Evolutionary conservation across 2,113 vertebrate genomes (phyloP), one percentile per base, ranked within the genome.

Genomic region (Platysternon megacephalum): DNA sequence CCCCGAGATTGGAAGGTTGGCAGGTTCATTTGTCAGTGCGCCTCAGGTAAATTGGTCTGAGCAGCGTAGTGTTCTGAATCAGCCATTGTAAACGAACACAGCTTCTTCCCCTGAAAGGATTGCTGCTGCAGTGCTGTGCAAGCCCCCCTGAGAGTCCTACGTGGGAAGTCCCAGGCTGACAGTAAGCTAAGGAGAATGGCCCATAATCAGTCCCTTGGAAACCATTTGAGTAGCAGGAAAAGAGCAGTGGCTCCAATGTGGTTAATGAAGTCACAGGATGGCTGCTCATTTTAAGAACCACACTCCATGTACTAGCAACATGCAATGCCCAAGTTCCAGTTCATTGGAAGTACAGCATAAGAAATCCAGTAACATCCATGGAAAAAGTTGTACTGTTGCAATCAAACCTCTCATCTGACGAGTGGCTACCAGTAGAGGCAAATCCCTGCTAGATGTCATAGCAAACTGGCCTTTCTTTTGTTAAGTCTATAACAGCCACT

Each of bases 391-490:
- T 44, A 39, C 55, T 61, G 10, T 17, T 14, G 28, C 72, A 79
- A 22, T 39, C 72, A 61, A 44, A 84, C 12, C 29, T 68, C 51
- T 11, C 46, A 46, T 39, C 55, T n/a, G 72, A 2, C 1, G 74
- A 11, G 11, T 1, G 1, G 55, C 1, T 22, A 11, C n/a, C 17
- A 8, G 53, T n/a, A 84, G 6, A 35, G 19, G 5, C 28, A 53
- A 88, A 51, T 2, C 2, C 35, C n/a, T 61, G 35, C 65, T 26
- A 53, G 21, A 2, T 3, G 28, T 19, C 35, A 46, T 39, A 32
- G 39, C 13, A 19, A 32, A 26, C 14, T 32, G 16, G 39, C 39
- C 81, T 82, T 82, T 42, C 26, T 44, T 53, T 44, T 19, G 39
- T 8, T 58, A 46, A 21, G 53, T n/a, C 52, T 19, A 29, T 32